These are phyloP conservation scores for Stichodactyla mertensii DNA, from an alignment of 64 coral and sea anemone genomes.

Conservation along the genomic window DNA sequence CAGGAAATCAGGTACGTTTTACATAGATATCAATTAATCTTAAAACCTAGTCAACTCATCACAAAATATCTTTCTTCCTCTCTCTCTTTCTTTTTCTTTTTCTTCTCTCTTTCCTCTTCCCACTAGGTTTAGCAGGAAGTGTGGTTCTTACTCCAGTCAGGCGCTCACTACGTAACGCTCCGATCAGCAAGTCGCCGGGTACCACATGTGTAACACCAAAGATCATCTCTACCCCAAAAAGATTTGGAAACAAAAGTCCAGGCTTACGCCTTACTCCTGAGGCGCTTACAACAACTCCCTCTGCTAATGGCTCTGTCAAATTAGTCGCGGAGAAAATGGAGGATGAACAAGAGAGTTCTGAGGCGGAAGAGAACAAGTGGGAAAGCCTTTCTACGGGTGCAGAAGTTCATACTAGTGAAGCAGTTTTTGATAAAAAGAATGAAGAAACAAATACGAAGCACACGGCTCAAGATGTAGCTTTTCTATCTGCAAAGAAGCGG, in stretches of 20 bases:
- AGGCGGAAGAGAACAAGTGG: neutral
- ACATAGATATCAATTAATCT: neutral
- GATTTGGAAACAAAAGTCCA: conserved; percentile 18
- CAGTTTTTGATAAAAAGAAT: neutral
- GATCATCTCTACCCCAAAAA: conserved; percentile 45
- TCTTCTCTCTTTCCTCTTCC: neutral
- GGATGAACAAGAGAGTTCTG: neutral
- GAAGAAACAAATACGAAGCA: neutral
- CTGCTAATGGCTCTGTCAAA: neutral
- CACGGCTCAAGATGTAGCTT: neutral
- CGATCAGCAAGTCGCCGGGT: neutral
- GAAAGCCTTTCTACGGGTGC: neutral
- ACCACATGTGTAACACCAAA: conserved; percentile 36
- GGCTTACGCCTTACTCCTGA: conserved; percentile 44
- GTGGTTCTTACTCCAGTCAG: conserved; percentile 73
- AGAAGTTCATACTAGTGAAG: neutral
- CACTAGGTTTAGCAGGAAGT: neutral
- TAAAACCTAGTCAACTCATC: neutral
- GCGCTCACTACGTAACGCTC: conserved; percentile 55
- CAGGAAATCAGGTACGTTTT: conserved; percentile 29
- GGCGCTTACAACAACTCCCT: neutral
- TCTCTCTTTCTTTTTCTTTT: neutral
- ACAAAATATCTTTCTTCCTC: neutral
- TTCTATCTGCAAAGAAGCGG: neutral
- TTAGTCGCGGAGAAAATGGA: neutral